These are phyloP conservation scores for Shinisaurus crocodilurus DNA, from an alignment of 2,113 vertebrate genomes.

Conservation along the genomic window DNA sequence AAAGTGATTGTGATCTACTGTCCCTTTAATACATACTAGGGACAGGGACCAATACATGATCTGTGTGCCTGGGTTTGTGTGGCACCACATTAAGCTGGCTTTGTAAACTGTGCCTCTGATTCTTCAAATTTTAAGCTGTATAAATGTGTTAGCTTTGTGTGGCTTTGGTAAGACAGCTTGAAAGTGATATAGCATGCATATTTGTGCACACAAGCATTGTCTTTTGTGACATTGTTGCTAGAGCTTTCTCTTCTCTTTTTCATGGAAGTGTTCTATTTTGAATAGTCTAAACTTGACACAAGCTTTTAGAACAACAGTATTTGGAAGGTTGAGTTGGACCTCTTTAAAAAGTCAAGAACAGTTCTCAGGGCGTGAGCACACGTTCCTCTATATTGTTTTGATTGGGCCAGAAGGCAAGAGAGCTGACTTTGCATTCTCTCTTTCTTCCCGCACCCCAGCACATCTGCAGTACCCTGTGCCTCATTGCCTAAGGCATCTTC, in stretches of 20 bases:
- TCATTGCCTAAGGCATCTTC: neutral
- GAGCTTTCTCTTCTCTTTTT: neutral
- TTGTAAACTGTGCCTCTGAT: neutral
- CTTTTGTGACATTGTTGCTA: constrained; percentile 3
- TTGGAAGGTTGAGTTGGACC: neutral
- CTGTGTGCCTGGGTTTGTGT: neutral
- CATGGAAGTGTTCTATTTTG: neutral
- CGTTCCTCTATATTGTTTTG: neutral
- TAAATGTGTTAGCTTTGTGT: neutral
- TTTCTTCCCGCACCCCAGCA: neutral
- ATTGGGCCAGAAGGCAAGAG: neutral
- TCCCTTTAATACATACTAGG: neutral
- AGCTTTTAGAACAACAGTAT: neutral
- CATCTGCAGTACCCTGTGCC: neutral
- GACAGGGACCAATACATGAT: neutral
- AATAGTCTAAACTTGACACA: constrained; percentile 19
- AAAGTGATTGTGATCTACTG: neutral
- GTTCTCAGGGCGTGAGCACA: neutral
- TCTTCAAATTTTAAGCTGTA: constrained; percentile 14
- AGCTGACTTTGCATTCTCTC: neutral
- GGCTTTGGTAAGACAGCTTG: neutral
- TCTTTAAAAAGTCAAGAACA: neutral
- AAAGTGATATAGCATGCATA: neutral
- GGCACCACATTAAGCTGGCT: neutral
- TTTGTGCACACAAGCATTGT: neutral